Conservation (phyloP, 2,797 vertebrate species). For the Tokudaia tokunoshimensis region DNA sequence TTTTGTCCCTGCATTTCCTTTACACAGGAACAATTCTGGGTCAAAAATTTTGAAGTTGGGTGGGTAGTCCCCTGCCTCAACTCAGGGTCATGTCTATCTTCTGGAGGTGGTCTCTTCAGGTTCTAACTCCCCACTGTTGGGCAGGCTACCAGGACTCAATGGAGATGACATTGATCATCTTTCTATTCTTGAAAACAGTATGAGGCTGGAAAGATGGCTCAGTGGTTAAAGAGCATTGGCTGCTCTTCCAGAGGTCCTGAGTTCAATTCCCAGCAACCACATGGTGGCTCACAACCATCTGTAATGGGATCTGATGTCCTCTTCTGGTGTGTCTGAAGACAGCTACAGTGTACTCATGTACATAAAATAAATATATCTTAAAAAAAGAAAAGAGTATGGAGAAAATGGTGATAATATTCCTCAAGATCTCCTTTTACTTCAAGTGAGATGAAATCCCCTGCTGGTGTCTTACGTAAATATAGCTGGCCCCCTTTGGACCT, state of each 20-base stretch:
- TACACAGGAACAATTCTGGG: neutral
- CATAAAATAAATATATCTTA: too few species aligned
- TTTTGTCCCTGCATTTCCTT: neutral
- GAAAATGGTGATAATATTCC: slow-evolving; percentile 95
- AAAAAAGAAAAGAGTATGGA: slow-evolving; percentile 98
- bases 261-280: too few species aligned
- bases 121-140: neutral
- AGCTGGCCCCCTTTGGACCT: slow-evolving; percentile 98
- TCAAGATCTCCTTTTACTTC: slow-evolving; percentile 98
- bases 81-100: neutral
- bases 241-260: too few species aligned
- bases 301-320: too few species aligned
- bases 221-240: too few species aligned
- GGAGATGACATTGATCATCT: slow-evolving; percentile 87
- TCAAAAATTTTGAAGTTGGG: neutral
- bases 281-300: too few species aligned
- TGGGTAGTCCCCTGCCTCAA: neutral
- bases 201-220: too few species aligned
- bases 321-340: too few species aligned
- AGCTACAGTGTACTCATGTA: too few species aligned
- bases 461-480: slow-evolving; percentile 93
- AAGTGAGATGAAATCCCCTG: slow-evolving; percentile 95
- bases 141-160: neutral
- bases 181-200: slow-evolving; percentile 97
- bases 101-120: neutral